Percentiles rank a stretch among this genome's conserved stretches.
Evolutionary conservation across 2,797 vertebrate genomes (phyloP).

Genomic region (Micrastur ruficollis): DNA sequence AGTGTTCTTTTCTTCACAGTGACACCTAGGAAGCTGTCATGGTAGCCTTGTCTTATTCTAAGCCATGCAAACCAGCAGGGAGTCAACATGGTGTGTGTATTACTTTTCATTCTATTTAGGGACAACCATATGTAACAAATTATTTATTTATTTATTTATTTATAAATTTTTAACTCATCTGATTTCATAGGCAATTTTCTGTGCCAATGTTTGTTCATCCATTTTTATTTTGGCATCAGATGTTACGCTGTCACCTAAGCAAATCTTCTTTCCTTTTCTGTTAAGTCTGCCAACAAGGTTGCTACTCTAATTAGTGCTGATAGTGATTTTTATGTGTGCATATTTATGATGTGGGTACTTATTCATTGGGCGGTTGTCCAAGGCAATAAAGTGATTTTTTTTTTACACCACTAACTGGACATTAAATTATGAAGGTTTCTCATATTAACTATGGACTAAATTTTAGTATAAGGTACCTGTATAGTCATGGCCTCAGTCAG

Average conservation of each 20-base stretch:
- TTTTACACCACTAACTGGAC: background rate
- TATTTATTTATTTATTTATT: background rate
- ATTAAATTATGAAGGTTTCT: background rate
- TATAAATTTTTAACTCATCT: background rate
- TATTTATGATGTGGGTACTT: background rate
- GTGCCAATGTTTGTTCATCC: background rate
- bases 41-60: background rate
- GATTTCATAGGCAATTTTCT: background rate
- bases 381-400: background rate
- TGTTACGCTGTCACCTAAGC: background rate
- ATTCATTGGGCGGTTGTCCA: background rate
- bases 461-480: background rate
- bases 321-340: background rate
- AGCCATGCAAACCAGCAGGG: background rate
- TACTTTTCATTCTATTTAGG: background rate
- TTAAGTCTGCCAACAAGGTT: slow-evolving; percentile 2
- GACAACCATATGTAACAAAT: background rate
- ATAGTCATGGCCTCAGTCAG: background rate
- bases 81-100: background rate
- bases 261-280: background rate
- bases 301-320: background rate
- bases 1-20: background rate
- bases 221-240: background rate
- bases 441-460: background rate
- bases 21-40: background rate